Base-by-base conservation (phyloP, 2,888 invertebrate genomes). In the Pristionchus japonicus region DNA sequence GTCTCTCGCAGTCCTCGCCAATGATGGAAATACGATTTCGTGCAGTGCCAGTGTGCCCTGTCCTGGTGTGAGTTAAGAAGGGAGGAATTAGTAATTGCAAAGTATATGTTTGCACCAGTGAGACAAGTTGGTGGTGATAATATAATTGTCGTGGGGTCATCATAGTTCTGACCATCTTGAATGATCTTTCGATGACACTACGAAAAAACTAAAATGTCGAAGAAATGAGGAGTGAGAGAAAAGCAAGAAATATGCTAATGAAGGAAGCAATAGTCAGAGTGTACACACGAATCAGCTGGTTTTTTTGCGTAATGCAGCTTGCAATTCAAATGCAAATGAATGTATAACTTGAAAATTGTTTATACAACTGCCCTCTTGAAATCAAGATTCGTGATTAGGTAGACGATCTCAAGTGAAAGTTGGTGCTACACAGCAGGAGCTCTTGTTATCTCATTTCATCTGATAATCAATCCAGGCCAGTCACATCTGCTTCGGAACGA, bases 401-500 rank as follows among this genome's bases (percentile, higher is more conserved):
- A n/a, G 11, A 7, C 23, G 20, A 23, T n/a, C n/a, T 40, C 34
- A 40, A 43, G 40, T 40, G 40, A 43, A 77, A 43, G 77, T n/a
- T 20, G 20, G 1, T 6, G 34, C 4, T 67, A 43, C 57, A 9
- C 57, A 23, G 57, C 57, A n/a, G n/a, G 57, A 57, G 57, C 6
- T 40, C 43, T 37, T 9, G 6, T 27, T 7, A 77, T 77, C 2
- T 3, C 15, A 40, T 80, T n/a, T 37, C 15, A 37, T 34, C 70
- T 43, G n/a, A 43, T 43, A 40, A 13, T 34, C 27, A 11, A 1
- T 87, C 31, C 80, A 87, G 87, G 77, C 61, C 37, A 80, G n/a
- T 40, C 89, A 90, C 15, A 91, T 91, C 85, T 92, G 92, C 85
- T 90, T 89, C 70, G 92, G 91, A 34, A 90, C 90, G 23, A 89